A percentile compares a stretch with the other conserved stretches of the same genome.
phyloP scores from a whole-genome alignment of 2,888 invertebrate species.

The Aplocera efformata region DNA sequence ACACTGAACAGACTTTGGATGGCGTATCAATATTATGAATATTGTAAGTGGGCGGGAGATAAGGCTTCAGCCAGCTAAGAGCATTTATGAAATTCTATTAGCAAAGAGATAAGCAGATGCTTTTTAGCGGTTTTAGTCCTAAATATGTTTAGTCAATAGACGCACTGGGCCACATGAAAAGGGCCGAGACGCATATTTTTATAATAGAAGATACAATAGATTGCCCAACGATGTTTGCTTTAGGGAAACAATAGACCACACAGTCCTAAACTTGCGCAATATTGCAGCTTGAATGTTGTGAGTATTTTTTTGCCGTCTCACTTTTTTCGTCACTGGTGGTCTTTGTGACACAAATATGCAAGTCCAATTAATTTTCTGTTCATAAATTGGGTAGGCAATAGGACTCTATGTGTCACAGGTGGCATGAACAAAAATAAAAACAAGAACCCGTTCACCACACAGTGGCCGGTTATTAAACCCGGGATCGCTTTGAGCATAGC shows the following conservation, averaged over 20 bases:
- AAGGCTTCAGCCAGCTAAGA: conserved; percentile 21
- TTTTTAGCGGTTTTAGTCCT: conserved; percentile 15
- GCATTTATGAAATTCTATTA: conserved; percentile 23
- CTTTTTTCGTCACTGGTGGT: not conserved
- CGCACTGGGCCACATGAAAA: conserved; percentile 32
- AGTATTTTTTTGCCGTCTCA: conserved; percentile 3
- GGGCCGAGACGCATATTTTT: conserved; percentile 33
- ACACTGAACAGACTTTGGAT: conserved; percentile 15
- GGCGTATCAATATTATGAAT: conserved; percentile 17
- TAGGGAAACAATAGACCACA: conserved; percentile 57
- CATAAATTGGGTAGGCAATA: no score
- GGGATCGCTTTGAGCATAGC: no score
- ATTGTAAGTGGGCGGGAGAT: conserved; percentile 25
- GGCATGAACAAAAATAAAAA: no score
- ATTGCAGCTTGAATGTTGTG: conserved; percentile 1
- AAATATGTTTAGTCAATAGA: conserved; percentile 25
- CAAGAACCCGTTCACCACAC: no score
- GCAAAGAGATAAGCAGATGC: conserved; percentile 15
- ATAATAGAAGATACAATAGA: conserved; percentile 35
- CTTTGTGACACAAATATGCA: no score
- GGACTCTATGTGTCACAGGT: no score
- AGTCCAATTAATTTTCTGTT: no score
- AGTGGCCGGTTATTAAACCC: no score
- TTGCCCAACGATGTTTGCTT: conserved; percentile 53
- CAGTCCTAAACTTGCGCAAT: conserved; percentile 31